These are phyloP conservation scores for Stomatorhinus walkeri DNA, from an alignment of 2,797 vertebrate genomes.

Conservation along the genomic window DNA sequence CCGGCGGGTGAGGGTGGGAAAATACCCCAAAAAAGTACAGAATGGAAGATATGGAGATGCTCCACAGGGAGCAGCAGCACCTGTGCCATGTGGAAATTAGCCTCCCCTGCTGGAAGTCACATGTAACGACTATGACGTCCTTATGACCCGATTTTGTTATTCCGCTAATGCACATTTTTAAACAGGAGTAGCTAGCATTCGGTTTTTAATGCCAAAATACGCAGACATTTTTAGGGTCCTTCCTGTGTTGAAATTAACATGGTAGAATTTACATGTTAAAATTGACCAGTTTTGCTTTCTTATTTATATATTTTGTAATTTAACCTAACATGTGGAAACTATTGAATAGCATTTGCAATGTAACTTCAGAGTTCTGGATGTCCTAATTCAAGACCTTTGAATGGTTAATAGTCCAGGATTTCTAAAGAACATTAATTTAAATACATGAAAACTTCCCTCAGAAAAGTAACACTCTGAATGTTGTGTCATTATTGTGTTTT, in stretches of 20 bases:
- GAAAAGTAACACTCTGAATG: background rate
- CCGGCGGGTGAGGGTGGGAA: background rate
- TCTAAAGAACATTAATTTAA: background rate
- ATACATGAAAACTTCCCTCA: background rate
- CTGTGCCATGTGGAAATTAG: background rate
- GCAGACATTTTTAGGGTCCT: background rate
- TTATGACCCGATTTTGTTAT: background rate
- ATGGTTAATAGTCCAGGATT: background rate
- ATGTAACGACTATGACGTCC: background rate
- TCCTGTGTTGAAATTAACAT: background rate
- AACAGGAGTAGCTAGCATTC: background rate
- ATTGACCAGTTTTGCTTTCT: background rate
- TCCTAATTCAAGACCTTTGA: background rate
- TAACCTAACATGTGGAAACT: background rate
- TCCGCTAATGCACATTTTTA: background rate
- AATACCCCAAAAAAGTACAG: constrained; percentile 7
- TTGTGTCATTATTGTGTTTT: background rate
- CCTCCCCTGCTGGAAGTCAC: background rate
- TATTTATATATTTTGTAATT: background rate
- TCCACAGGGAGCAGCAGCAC: constrained; percentile 7
- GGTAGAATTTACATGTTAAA: background rate
- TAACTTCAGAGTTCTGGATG: background rate
- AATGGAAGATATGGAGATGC: constrained; percentile 13
- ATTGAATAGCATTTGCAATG: background rate
- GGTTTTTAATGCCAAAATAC: background rate